Conservation (phyloP, 2,113 vertebrate genomes). For the Oryctolagus cuniculus region DNA sequence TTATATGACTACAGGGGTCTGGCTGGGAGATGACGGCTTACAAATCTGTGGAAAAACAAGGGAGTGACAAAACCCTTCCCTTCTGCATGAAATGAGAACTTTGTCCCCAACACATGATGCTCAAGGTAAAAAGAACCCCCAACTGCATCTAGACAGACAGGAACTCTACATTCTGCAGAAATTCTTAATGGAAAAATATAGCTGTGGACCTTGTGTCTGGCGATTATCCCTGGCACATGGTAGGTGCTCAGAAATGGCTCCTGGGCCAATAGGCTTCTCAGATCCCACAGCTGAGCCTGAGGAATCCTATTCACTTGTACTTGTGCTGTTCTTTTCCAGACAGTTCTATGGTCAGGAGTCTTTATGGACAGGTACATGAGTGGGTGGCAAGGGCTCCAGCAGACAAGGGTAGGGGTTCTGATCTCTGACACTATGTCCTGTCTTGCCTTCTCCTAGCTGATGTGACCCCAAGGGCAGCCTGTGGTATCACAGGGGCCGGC, state of each 20-base stretch:
- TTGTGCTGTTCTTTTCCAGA: neutral
- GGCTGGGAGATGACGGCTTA: neutral
- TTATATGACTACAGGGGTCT: neutral
- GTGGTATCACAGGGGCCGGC: no score
- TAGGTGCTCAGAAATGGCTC: neutral
- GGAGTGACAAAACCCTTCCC: neutral
- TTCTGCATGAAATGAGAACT: neutral
- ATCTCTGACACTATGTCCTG: neutral
- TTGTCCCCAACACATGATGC: neutral
- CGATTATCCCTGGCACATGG: no score
- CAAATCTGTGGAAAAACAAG: no score
- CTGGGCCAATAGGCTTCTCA: neutral
- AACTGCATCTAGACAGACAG: neutral
- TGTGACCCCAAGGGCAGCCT: neutral
- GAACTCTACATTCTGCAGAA: neutral
- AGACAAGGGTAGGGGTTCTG: neutral
- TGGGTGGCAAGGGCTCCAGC: no score
- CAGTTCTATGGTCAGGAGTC: neutral
- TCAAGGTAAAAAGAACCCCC: neutral
- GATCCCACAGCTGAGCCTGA: neutral
- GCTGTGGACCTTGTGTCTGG: neutral
- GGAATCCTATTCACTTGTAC: neutral
- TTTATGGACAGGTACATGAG: neutral
- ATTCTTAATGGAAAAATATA: fast-evolving
- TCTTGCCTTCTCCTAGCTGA: no score